Percentiles rank a stretch among this genome's conserved stretches.
Conservation (phyloP, 35 echinoderm and acorn worm species). For the Anneissia japonica region DNA sequence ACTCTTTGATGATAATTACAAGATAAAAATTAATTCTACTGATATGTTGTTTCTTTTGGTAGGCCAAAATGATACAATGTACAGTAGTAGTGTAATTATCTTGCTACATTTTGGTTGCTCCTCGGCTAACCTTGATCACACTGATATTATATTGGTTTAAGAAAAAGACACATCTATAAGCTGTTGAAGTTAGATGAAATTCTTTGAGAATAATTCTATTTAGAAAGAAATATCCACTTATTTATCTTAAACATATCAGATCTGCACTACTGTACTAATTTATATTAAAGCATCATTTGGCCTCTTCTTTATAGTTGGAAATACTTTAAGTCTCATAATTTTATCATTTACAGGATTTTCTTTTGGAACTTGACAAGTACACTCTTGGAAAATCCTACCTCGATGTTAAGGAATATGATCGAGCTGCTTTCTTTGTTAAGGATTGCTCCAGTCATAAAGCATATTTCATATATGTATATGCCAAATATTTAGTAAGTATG, state of each 20-base stretch:
- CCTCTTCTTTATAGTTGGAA: not conserved
- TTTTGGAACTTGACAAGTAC: slow-evolving; percentile 83
- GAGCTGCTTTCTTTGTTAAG: slow-evolving; percentile 91
- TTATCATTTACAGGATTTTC: slow-evolving; percentile 61
- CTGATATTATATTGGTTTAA: too few species aligned
- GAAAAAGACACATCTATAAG: not conserved
- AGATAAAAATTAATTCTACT: too few species aligned
- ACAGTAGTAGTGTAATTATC: too few species aligned
- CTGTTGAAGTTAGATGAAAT: not conserved
- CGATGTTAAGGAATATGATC: slow-evolving; percentile 91
- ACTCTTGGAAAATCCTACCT: slow-evolving; percentile 89
- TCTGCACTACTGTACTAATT: not conserved
- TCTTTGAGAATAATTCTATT: not conserved
- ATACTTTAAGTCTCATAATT: not conserved
- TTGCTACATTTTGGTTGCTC: too few species aligned
- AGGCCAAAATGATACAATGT: too few species aligned
- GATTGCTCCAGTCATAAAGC: slow-evolving; percentile 72
- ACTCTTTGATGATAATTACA: too few species aligned
- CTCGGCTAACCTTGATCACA: too few species aligned
- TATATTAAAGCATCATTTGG: not conserved
- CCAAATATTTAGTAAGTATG: slow-evolving; percentile 81
- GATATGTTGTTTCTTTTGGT: too few species aligned
- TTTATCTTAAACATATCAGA: not conserved
- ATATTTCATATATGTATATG: slow-evolving; percentile 88
- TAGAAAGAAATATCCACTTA: not conserved